Percentiles rank a stretch among this genome's conserved stretches.
Conservation (phyloP, 2,113 vertebrate genomes). For the Daubentonia madagascariensis region DNA sequence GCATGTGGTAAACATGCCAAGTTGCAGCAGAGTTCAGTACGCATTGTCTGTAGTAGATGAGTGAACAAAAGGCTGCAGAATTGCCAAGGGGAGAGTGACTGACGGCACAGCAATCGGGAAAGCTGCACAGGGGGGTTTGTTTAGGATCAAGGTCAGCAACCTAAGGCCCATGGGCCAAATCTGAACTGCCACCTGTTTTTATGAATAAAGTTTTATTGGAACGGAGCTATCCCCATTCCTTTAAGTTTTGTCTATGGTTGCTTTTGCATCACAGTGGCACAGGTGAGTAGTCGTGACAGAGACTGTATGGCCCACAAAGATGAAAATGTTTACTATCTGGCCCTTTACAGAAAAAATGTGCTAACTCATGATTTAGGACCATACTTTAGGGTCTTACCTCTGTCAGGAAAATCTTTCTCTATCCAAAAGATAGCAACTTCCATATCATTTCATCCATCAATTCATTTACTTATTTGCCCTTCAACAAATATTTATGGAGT, state of each 20-base stretch:
- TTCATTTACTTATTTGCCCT: not conserved
- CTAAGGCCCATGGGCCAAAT: not conserved
- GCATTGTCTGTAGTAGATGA: too few species aligned
- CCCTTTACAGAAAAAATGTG: not conserved
- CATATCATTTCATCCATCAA: not conserved
- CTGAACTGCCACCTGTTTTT: not conserved
- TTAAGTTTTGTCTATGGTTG: too few species aligned
- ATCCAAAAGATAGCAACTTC: not conserved
- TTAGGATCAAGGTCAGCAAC: not conserved
- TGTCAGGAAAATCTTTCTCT: not conserved
- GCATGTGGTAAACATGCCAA: not conserved
- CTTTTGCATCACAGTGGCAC: not conserved
- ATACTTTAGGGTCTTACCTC: not conserved
- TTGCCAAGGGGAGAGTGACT: not conserved
- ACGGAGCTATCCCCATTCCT: not conserved
- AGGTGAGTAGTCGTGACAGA: not conserved
- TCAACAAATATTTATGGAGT: not conserved
- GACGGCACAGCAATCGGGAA: accelerated
- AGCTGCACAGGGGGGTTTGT: not conserved
- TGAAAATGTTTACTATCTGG: not conserved
- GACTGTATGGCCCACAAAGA: too few species aligned
- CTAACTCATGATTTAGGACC: not conserved
- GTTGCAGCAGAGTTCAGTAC: not conserved
- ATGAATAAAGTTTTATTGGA: not conserved
- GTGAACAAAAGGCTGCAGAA: not conserved